Base-by-base conservation (phyloP, 2,797 vertebrate species). In the Falco biarmicus region DNA sequence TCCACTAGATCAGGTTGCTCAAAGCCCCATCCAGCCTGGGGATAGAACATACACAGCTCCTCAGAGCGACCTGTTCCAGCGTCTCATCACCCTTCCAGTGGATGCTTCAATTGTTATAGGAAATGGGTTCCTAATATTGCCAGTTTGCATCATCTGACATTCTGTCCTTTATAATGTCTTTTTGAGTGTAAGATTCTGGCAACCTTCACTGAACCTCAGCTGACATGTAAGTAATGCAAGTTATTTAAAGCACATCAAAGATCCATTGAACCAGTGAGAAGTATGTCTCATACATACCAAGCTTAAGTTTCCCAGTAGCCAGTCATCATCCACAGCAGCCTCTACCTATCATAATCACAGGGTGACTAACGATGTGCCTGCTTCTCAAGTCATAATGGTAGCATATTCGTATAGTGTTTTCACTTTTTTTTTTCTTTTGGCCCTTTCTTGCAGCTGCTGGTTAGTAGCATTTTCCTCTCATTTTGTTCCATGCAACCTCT, bases 401-500 rank as follows among this genome's bases (percentile, higher is more conserved):
- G 47, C 48, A 91, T 95, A 91, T 95, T 94, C 0, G 0, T 91
- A 31, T 24, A 88, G 43, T 69, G 22, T 78, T 95, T 69, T 59
- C 64, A 85, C 41, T 61, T 88, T 51, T 71, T 53, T 70, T 71
- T 91, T 89, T 90, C 73, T 86, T 94, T 95, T 97, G 90, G 94
- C 92, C 95, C 89, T 96, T 97, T 95, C 53, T 89, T 93, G 96
- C 98, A 98, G 98, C 98, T 98, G 97, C 87, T 60, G 96, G 95
- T 96, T 97, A 92, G 90, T 73, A 96, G 93, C 92, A 95, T 96
- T 97, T 96, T 95, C 87, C 90, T 95, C 96, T 94, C 70, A 92
- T 96, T 98, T 97, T 98, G 95, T 98, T 97, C 87, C 82, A 92
- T 79, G 91, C 97, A 96, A 94, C 97, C 98, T 97, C 97, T 97